These are phyloP conservation scores for Calliopsis andreniformis DNA, from an alignment of 1,140 invertebrate genomes.

Conservation along the genomic window DNA sequence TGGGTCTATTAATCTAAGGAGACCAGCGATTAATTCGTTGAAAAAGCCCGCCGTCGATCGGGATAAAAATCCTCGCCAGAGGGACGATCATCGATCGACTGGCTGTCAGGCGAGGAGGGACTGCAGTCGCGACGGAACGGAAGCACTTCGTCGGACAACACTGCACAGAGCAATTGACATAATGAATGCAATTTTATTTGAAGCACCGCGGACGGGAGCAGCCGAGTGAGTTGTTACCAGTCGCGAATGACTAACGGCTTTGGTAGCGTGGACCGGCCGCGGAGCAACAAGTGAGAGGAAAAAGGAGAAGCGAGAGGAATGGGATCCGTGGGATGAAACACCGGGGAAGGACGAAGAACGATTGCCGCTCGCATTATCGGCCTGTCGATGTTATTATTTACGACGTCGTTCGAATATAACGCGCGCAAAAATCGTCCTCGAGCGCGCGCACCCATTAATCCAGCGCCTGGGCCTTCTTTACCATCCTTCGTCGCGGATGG, in stretches of 20 bases:
- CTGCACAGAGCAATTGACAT: slow-evolving; percentile 61
- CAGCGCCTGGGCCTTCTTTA: slow-evolving; percentile 7
- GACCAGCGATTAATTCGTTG: too few relatives aligned
- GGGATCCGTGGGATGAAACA: slow-evolving; percentile 29
- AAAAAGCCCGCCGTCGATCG: too few relatives aligned
- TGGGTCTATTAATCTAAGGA: too few relatives aligned
- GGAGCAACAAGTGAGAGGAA: slow-evolving; percentile 30
- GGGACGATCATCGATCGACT: slow-evolving; percentile 37
- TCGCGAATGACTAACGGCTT: slow-evolving; percentile 56
- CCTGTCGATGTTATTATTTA: slow-evolving; percentile 67
- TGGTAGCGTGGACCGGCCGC: slow-evolving; percentile 14
- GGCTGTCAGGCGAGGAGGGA: slow-evolving; percentile 39
- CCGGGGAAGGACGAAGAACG: slow-evolving; percentile 36
- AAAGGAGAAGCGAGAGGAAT: slow-evolving; percentile 3
- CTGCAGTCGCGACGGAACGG: slow-evolving; percentile 43
- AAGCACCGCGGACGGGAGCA: slow-evolving; percentile 52
- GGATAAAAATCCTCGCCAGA: slow-evolving; percentile 19
- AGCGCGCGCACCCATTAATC: slow-evolving; percentile 52
- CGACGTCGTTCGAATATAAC: slow-evolving; percentile 60
- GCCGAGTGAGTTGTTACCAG: slow-evolving; percentile 58
- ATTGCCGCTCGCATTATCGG: slow-evolving; percentile 63
- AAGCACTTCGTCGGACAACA: slow-evolving; percentile 60
- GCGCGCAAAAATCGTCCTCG: slow-evolving; percentile 28
- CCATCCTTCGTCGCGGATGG: slow-evolving; percentile 41
- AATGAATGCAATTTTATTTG: slow-evolving; percentile 68